phyloP scores from a whole-genome alignment of 2,888 invertebrate genomes.

The Brachynemurus nebulosus region DNA sequence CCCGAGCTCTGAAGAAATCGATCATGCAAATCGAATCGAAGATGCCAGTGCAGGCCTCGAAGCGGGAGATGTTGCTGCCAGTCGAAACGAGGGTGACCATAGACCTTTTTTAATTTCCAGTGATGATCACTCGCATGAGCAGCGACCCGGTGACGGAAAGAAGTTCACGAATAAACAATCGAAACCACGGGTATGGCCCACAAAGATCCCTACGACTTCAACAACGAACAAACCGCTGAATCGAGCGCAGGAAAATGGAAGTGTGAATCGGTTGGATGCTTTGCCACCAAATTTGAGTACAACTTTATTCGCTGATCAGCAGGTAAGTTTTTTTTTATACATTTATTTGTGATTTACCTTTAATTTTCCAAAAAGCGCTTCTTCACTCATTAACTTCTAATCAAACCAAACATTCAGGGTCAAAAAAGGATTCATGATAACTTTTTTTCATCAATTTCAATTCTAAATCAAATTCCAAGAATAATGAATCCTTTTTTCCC shows the following conservation, averaged over 20 bases:
- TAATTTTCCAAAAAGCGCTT: no score
- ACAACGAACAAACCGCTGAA: constrained; percentile 1
- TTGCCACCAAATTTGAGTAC: constrained; percentile 7
- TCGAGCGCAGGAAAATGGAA: constrained; percentile 7
- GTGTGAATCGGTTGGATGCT: constrained; percentile 9
- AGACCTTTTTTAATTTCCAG: constrained; percentile 33
- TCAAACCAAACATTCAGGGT: no score
- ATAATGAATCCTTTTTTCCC: no score
- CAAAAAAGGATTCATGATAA: no score
- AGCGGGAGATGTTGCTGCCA: constrained; percentile 21
- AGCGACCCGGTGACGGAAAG: constrained; percentile 35
- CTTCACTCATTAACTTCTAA: no score
- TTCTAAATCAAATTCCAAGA: no score
- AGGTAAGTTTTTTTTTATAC: constrained; percentile 2
- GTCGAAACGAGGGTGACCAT: constrained; percentile 36
- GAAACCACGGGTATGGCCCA: constrained; percentile 24
- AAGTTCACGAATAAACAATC: constrained; percentile 24
- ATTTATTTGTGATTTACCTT: neutral
- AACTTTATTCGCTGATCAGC: constrained; percentile 7
- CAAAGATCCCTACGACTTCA: constrained; percentile 25
- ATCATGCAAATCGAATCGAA: constrained; percentile 30
- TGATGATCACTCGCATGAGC: constrained; percentile 53
- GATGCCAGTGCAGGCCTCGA: constrained; percentile 22
- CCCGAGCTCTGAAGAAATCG: constrained; percentile 66
- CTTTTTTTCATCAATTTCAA: no score